These are phyloP conservation scores for Sylvietta virens DNA, from an alignment of 2,113 vertebrate species.

Conservation along the genomic window DNA sequence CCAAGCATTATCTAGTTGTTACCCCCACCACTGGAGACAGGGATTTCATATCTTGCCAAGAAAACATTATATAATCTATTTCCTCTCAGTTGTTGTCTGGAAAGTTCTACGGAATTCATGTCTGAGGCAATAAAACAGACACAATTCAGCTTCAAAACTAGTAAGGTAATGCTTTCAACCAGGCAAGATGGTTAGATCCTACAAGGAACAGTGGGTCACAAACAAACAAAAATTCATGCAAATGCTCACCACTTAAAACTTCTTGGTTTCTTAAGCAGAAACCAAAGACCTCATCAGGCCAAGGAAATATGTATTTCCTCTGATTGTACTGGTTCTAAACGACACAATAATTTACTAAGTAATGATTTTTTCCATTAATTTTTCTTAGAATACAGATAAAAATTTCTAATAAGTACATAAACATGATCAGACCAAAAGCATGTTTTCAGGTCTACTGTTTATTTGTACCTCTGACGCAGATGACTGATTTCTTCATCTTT, in stretches of 20 bases:
- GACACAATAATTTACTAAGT: neutral
- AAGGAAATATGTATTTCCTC: neutral
- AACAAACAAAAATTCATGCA: neutral
- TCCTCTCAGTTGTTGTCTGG: neutral
- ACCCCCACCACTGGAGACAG: neutral
- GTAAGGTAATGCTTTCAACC: neutral
- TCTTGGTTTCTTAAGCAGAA: neutral
- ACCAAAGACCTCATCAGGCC: neutral
- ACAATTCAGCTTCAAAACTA: neutral
- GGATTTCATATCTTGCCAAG: neutral
- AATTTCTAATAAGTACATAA: neutral
- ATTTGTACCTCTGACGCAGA: constrained; percentile 80
- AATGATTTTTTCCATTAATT: neutral
- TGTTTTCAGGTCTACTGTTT: neutral
- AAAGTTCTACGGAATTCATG: neutral
- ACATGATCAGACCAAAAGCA: neutral
- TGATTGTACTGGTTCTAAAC: neutral
- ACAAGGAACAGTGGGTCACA: neutral
- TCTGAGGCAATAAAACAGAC: neutral
- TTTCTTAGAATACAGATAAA: neutral
- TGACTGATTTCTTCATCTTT: constrained; percentile 93
- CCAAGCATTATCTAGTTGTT: neutral
- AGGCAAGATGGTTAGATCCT: neutral
- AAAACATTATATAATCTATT: neutral
- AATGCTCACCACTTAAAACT: neutral